phyloP scores from a whole-genome alignment of 2,797 vertebrate species.

The Masticophis lateralis region DNA sequence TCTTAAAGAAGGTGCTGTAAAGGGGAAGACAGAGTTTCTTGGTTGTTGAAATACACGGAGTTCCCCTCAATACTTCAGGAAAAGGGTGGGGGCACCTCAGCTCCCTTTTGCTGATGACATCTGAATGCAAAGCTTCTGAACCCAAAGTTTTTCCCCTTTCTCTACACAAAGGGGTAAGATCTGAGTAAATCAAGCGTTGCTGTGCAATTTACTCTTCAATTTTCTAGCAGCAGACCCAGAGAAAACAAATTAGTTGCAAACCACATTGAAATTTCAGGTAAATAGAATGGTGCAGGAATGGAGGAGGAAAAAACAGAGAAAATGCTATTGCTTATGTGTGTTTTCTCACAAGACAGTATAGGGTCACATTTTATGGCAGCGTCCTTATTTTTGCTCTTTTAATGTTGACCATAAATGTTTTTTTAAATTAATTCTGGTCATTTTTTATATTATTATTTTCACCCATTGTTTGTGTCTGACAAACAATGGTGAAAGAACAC shows the following conservation, averaged over 20 bases:
- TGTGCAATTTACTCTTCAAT: not conserved
- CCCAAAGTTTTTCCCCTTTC: slow-evolving; percentile 11
- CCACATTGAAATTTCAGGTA: slow-evolving; percentile 3
- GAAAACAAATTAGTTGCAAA: slow-evolving; percentile 35
- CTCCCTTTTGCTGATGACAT: slow-evolving; percentile 15
- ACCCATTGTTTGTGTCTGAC: slow-evolving; percentile 21
- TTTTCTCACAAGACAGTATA: slow-evolving; percentile 24
- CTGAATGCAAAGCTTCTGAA: slow-evolving; percentile 31
- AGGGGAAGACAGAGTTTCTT: slow-evolving; percentile 37
- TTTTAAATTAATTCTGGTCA: slow-evolving; percentile 29
- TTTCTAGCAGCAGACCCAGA: slow-evolving; percentile 17
- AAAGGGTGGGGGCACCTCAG: not conserved
- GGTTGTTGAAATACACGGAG: not conserved
- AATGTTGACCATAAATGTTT: slow-evolving; percentile 16
- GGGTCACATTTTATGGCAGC: not conserved
- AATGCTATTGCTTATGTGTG: slow-evolving; percentile 28
- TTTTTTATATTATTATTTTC: not conserved
- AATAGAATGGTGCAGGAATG: slow-evolving; percentile 33
- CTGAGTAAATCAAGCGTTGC: slow-evolving; percentile 11
- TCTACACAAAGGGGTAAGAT: slow-evolving; percentile 1
- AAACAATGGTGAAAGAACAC: slow-evolving; percentile 3
- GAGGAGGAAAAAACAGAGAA: slow-evolving; percentile 22
- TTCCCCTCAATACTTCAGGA: slow-evolving; percentile 36
- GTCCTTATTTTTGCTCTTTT: slow-evolving; percentile 23
- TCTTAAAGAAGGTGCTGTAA: slow-evolving; percentile 32